Base-by-base conservation (phyloP, 2,888 invertebrate species). In the Prenolepis imparis region DNA sequence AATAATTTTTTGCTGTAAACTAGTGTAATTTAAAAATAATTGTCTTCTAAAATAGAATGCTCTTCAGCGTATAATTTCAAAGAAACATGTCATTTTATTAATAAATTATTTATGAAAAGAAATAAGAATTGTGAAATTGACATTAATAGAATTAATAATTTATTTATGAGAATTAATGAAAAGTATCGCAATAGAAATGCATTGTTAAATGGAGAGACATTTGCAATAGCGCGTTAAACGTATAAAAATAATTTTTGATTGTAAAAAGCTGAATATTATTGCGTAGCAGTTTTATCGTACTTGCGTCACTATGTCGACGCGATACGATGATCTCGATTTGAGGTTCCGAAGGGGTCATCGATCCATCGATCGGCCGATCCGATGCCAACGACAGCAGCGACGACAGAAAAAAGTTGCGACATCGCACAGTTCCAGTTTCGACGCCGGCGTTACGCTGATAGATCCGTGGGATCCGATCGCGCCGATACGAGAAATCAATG, bases 341-440 rank as follows among this genome's bases (percentile, higher is more conserved):
- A 70, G 86, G 78, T 84, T 81, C 39, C 41, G 63, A 24, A 77
- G 18, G 78, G 90, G 85, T 91, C 90, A 87, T 90, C 87, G 90
- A 67, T 84, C 84, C 80, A 87, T 83, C 70, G 84, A 86, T 55
- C 67, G 61, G 59, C 52, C 75, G 61, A 41, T 63, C 59, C 78
- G 39, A 59, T n/a, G 82, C 28, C 83, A 74, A 44, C 61, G 81
- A 64, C 59, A 52, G 59, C 59, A 18, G 57, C 61, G 67, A 67
- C 77, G 86, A 86, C 73, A 84, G 28, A 28, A 87, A 87, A 86
- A 83, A 72, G 72, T 91, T 90, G 73, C 86, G 87, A 91, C 89
- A 89, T 75, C 77, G 24, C 12, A 78, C n/a, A 82, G 86, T 72
- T 86, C 86, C 84, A 88, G 86, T 90, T 91, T 90, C 89, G 86